Conservation (phyloP, 2,797 vertebrate species). For the Uromys caudimaculatus region DNA sequence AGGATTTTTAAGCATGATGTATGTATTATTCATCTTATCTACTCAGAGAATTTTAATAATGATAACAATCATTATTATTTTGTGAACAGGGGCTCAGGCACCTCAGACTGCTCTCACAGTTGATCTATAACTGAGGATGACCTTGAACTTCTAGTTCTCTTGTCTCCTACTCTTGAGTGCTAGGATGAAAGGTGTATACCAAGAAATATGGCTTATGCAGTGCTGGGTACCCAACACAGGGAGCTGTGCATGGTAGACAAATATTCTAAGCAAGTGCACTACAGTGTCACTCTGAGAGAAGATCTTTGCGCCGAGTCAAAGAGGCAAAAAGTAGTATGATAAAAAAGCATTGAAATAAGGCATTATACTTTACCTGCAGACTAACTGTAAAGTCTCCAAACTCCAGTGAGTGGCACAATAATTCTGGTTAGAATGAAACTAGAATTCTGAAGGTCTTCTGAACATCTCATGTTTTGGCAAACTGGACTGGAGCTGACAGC, state of each 20-base stretch:
- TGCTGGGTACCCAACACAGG: background rate
- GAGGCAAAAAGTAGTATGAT: background rate
- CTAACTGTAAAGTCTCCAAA: slow-evolving; percentile 32
- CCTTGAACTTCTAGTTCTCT: background rate
- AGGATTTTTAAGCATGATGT: background rate
- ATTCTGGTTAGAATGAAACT: slow-evolving; percentile 18
- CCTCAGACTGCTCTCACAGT: background rate
- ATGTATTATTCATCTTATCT: background rate
- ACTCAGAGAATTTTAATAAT: background rate
- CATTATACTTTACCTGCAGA: slow-evolving; percentile 27
- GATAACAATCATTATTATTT: background rate
- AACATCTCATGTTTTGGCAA: slow-evolving; percentile 51
- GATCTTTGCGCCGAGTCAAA: background rate
- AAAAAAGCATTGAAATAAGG: slow-evolving; percentile 15
- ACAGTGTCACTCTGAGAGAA: background rate
- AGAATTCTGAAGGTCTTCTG: background rate
- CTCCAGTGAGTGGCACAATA: background rate
- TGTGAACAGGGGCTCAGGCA: background rate
- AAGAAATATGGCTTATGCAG: background rate
- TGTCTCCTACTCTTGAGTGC: too few species aligned
- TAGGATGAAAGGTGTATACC: background rate
- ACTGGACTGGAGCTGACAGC: slow-evolving; percentile 30
- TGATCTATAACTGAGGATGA: background rate
- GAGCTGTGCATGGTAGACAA: too few species aligned
- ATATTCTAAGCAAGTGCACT: background rate